Conservation (phyloP, 2,888 invertebrate species). For the Amiota minor region DNA sequence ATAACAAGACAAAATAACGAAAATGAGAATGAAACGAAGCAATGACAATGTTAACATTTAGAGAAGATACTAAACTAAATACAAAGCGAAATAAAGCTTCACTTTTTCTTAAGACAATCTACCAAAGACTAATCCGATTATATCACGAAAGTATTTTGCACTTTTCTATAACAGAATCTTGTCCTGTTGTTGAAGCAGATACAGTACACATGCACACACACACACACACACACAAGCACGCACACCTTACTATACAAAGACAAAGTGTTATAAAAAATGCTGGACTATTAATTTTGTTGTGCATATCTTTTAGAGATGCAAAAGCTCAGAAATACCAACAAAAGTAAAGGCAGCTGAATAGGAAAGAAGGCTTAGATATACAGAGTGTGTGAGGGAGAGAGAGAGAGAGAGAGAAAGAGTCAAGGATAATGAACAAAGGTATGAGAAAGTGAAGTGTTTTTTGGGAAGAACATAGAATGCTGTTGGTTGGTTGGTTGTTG, state of each 20-base stretch:
- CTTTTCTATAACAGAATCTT: slow-evolving; percentile 25
- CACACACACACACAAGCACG: slow-evolving; percentile 2
- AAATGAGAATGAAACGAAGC: too few species aligned
- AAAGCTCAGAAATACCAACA: not conserved
- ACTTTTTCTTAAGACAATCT: slow-evolving; percentile 22
- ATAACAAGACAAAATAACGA: too few species aligned
- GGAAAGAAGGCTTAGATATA: not conserved
- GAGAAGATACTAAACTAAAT: too few species aligned
- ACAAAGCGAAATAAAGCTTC: slow-evolving; percentile 34
- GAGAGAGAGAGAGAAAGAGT: not conserved
- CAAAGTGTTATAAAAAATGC: slow-evolving; percentile 66
- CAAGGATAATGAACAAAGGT: not conserved
- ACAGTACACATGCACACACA: not conserved
- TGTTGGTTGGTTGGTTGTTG: too few species aligned
- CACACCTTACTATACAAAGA: slow-evolving; percentile 34
- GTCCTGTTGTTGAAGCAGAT: not conserved
- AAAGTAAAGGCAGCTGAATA: not conserved
- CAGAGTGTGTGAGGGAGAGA: not conserved
- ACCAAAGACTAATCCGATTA: slow-evolving; percentile 62
- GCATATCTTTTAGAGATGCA: slow-evolving; percentile 54
- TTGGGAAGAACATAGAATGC: not conserved
- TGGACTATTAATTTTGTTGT: slow-evolving; percentile 63
- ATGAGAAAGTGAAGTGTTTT: not conserved
- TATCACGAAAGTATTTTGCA: slow-evolving; percentile 58
- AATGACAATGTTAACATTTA: too few species aligned